Evolutionary conservation across 2,888 invertebrate genomes (phyloP), one percentile per base, ranked within the genome.

Genomic region (Clivina fossor): DNA sequence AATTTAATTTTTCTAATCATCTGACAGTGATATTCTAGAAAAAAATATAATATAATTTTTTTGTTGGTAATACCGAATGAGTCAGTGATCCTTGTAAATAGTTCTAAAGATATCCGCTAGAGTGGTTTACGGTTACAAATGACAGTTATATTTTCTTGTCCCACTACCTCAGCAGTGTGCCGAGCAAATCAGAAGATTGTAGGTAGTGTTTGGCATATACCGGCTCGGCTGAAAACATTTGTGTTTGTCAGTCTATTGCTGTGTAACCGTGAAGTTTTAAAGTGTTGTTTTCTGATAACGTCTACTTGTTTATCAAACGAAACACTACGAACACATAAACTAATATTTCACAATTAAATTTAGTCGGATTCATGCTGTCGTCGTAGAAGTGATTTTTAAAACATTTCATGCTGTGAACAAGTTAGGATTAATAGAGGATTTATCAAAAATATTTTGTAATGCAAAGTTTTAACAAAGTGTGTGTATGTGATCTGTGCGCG

Each of bases 341-440:
- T 19, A 49, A 38, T 49, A 50, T 41, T 50, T 32, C 13, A 40
- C 41, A 32, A 32, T 28, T 33, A 19, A 8, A 40, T 41, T 33
- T 20, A 49, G 28, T 49, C 38, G 15, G 26, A 38, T 38, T 49
- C 38, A 38, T 38, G 37, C 38, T 50, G 30, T 50, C 19, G 40
- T 37, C n/a, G n/a, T n/a, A n/a, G n/a, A 38, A 49, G 49, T 50
- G 41, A 50, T 20, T 49, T 37, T 40, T 43, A 53, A n/a, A 53
- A 53, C 26, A 35, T 26, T 43, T 44, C 13, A 35, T 44, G 44
- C 44, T 53, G 53, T 53, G 53, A 53, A 44, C 35, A 44, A 53
- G 11, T 44, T 43, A 53, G 50, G 30, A 50, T 50, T 33, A 33
- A 40, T 26, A 50, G 32, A 22, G 38, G 37, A 49, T 37, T 26